These are phyloP conservation scores for Lytechinus variegatus DNA, from an alignment of 35 echinoderm and acorn worm species.

Conservation along the genomic window DNA sequence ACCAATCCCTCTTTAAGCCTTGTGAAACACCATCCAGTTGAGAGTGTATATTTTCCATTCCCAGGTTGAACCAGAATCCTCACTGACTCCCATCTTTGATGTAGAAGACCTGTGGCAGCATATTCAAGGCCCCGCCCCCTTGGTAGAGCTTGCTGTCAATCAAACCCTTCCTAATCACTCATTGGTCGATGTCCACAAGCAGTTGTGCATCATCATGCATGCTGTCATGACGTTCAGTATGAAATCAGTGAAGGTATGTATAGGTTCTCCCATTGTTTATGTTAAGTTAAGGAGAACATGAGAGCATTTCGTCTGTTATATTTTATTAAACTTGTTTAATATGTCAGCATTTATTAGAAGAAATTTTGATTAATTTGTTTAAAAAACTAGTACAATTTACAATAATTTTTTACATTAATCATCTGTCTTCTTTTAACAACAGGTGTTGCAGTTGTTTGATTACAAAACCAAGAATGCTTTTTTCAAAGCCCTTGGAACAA, in stretches of 20 bases:
- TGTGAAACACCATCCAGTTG: background rate
- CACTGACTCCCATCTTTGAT: slow-evolving; percentile 73
- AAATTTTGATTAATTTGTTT: too few species aligned
- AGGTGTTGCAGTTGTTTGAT: slow-evolving; percentile 79
- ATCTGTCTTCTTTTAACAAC: background rate
- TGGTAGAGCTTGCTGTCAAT: slow-evolving; percentile 84
- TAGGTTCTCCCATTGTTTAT: too few species aligned
- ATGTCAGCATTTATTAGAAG: too few species aligned
- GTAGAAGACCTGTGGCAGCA: slow-evolving; percentile 92
- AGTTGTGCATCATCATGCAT: slow-evolving; percentile 87
- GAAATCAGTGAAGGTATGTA: slow-evolving; percentile 82
- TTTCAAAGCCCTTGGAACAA: slow-evolving; percentile 81
- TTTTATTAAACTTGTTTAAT: too few species aligned
- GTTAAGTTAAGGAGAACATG: too few species aligned
- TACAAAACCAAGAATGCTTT: slow-evolving; percentile 84
- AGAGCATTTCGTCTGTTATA: too few species aligned
- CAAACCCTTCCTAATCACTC: slow-evolving; percentile 77
- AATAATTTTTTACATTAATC: too few species aligned
- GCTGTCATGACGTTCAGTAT: slow-evolving; percentile 83
- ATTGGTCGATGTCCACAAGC: slow-evolving; percentile 92
- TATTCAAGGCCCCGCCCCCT: slow-evolving; percentile 84
- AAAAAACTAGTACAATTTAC: too few species aligned
- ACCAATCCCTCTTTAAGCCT: background rate
- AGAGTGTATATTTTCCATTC: background rate
- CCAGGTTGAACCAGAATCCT: slow-evolving; percentile 66